These are phyloP conservation scores for Gasterosteus nipponicus DNA, from an alignment of 2,113 vertebrate genomes.

Conservation along the genomic window DNA sequence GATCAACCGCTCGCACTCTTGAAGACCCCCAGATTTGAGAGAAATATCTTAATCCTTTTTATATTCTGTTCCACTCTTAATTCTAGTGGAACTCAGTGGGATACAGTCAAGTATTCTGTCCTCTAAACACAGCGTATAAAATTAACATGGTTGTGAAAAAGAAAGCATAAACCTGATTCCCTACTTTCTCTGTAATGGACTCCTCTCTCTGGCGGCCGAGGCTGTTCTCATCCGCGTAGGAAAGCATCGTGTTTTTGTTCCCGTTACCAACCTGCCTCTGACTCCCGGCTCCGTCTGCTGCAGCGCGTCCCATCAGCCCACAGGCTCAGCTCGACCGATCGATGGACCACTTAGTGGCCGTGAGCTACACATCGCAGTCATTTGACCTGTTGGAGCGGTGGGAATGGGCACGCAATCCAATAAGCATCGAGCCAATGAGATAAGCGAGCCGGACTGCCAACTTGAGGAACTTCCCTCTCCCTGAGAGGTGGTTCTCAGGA, in stretches of 20 bases:
- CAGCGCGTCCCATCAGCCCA: conserved; percentile 55
- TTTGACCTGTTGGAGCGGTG: conserved; percentile 64
- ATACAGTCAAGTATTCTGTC: not conserved
- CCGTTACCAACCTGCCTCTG: conserved; percentile 35
- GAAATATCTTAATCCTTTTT: not conserved
- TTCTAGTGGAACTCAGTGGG: not conserved
- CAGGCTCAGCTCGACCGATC: conserved; percentile 57
- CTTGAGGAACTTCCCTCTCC: conserved; percentile 52
- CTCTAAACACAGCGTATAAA: not conserved
- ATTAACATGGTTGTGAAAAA: not conserved
- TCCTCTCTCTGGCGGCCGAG: not conserved
- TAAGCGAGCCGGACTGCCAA: conserved; percentile 25
- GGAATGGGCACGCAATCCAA: conserved; percentile 64
- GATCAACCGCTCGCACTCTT: not conserved
- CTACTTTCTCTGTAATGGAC: conserved; percentile 9
- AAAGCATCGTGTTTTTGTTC: conserved; percentile 39
- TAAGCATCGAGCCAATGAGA: conserved; percentile 56
- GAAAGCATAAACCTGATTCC: conserved; percentile 2
- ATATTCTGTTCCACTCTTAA: not conserved
- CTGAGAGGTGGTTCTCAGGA: not conserved
- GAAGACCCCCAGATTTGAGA: not conserved
- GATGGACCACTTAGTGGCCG: conserved; percentile 66
- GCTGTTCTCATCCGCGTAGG: conserved; percentile 45
- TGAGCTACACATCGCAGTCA: conserved; percentile 69
- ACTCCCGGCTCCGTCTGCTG: conserved; percentile 31